Conservation (phyloP, 2,797 vertebrate species). For the Eulemur mongoz region DNA sequence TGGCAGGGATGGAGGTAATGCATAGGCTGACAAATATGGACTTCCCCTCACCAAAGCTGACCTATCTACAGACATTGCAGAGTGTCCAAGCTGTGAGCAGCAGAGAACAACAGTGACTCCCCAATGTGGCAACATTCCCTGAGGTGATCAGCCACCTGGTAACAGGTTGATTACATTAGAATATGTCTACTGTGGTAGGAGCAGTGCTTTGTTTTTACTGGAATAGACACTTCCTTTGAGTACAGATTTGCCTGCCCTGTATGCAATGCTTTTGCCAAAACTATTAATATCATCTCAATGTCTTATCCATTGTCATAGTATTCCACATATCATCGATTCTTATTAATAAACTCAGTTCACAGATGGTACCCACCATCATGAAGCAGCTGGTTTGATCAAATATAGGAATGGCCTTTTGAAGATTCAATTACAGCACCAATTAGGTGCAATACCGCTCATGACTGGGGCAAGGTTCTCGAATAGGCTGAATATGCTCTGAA, state of each 20-base stretch:
- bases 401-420: not conserved
- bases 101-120: not conserved
- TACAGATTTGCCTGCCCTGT: too few species aligned
- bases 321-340: not conserved
- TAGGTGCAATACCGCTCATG: not conserved
- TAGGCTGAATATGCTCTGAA: not conserved
- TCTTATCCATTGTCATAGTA: not conserved
- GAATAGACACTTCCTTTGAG: not conserved
- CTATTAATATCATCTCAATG: not conserved
- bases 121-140: too few species aligned
- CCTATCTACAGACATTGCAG: not conserved
- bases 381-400: not conserved
- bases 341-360: not conserved
- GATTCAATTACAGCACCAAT: not conserved
- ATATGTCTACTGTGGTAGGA: not conserved
- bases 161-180: not conserved
- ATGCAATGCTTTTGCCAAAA: not conserved
- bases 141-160: not conserved
- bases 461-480: not conserved
- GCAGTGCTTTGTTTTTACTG: not conserved
- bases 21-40: not conserved
- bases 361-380: too few species aligned
- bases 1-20: not conserved
- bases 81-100: not conserved
- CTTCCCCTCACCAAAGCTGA: not conserved